A percentile compares a stretch with the other conserved stretches of the same genome.
These are phyloP conservation scores for Leptobrachium ailaonicum DNA, from an alignment of 2,113 vertebrate species.

Conservation along the genomic window DNA sequence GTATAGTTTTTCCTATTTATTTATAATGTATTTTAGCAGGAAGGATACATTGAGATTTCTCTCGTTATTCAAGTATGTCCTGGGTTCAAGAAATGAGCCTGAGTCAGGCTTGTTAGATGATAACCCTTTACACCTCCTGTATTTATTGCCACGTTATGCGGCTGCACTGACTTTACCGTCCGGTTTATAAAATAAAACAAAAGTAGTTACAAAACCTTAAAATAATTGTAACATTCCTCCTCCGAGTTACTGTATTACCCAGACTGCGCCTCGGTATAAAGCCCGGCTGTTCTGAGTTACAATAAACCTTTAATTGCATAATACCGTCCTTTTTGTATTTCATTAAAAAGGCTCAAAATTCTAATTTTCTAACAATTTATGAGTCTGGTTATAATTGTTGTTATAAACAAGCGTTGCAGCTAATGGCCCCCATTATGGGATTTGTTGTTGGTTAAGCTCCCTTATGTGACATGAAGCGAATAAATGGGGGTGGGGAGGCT, in stretches of 20 bases:
- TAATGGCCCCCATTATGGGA: not conserved
- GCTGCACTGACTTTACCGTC: not conserved
- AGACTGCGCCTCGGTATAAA: not conserved
- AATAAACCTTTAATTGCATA: not conserved
- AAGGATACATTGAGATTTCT: no score
- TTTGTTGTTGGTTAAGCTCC: no score
- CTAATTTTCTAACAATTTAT: not conserved
- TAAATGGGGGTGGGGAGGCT: no score
- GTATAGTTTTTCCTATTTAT: no score
- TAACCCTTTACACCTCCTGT: not conserved
- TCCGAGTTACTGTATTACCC: not conserved
- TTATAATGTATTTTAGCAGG: no score
- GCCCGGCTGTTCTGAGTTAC: not conserved
- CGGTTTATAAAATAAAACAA: not conserved
- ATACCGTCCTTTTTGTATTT: not conserved
- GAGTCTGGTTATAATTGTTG: not conserved
- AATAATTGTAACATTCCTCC: not conserved
- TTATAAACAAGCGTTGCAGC: not conserved
- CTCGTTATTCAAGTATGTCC: no score
- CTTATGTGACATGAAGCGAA: no score
- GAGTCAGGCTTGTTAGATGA: not conserved
- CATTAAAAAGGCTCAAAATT: not conserved
- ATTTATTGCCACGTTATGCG: not conserved
- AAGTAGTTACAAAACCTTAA: not conserved
- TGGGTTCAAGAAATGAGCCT: no score